A percentile compares a stretch with the other conserved stretches of the same genome.
Evolutionary conservation across 2,113 vertebrate species (phyloP).

Genomic region (Phodopus roborovskii): DNA sequence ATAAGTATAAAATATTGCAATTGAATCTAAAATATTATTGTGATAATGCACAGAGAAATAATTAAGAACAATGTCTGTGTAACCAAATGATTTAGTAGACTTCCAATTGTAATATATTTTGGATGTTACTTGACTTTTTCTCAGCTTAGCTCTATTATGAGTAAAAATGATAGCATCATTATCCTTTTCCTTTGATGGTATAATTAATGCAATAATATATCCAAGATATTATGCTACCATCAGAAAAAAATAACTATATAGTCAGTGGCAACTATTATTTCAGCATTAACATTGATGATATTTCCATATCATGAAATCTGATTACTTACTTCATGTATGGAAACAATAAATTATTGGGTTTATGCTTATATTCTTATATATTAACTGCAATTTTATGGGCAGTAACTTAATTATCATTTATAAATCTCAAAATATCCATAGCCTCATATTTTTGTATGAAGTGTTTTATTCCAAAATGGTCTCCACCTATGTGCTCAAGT

Average conservation of each 20-base stretch:
- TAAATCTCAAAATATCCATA: not conserved
- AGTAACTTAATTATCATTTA: not conserved
- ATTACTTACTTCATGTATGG: not conserved
- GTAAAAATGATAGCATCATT: not conserved
- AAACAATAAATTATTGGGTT: not conserved
- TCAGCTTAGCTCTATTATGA: not conserved
- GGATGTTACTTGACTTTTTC: not conserved
- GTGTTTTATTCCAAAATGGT: not conserved
- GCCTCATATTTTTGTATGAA: not conserved
- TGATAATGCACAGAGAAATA: not conserved
- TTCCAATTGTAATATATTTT: not conserved
- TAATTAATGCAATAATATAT: not conserved
- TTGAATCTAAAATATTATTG: not conserved
- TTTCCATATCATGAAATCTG: not conserved
- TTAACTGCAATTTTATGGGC: not conserved
- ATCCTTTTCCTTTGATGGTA: not conserved
- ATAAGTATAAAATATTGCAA: not conserved
- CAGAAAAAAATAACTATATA: not conserved
- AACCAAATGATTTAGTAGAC: not conserved
- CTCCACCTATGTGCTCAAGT: not conserved
- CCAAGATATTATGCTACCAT: not conserved
- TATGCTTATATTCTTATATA: not conserved
- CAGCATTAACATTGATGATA: not conserved
- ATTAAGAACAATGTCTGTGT: not conserved
- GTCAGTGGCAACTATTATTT: not conserved